These are phyloP conservation scores for Drosophila austrosaltans DNA, from an alignment of 2,888 invertebrate genomes.

Conservation along the genomic window DNA sequence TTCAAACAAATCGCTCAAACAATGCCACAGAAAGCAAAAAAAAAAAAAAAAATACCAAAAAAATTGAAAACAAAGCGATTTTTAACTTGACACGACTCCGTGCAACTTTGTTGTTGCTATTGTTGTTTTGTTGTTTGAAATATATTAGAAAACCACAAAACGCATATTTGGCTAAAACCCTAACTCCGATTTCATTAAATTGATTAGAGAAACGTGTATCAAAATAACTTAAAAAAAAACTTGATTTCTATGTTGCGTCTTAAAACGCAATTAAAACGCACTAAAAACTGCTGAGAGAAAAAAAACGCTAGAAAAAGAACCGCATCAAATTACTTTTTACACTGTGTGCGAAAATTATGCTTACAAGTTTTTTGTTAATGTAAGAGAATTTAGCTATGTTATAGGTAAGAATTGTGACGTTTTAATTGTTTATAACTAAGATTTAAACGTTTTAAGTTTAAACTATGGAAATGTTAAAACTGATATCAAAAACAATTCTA, in stretches of 20 bases:
- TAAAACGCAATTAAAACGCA: constrained; percentile 25
- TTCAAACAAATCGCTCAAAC: constrained; percentile 78
- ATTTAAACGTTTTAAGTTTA: background rate
- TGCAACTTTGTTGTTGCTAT: constrained; percentile 49
- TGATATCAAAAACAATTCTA: background rate
- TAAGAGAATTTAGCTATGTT: background rate
- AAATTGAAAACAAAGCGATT: constrained; percentile 46
- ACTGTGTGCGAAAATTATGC: constrained; percentile 19
- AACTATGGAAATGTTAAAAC: background rate
- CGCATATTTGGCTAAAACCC: constrained; percentile 34
- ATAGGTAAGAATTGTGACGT: background rate
- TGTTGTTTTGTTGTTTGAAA: constrained; percentile 12
- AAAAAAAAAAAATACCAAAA: constrained; percentile 30
- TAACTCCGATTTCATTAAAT: constrained; percentile 64
- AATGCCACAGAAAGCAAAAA: constrained; percentile 58
- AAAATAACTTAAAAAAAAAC: constrained; percentile 32
- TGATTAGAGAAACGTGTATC: constrained; percentile 67
- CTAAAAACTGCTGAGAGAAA: constrained; percentile 21
- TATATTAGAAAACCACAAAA: constrained; percentile 56
- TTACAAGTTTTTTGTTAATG: background rate
- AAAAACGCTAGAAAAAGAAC: constrained; percentile 27
- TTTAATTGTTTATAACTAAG: background rate
- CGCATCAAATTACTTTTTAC: constrained; percentile 32
- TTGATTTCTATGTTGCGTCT: constrained; percentile 27
- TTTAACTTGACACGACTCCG: constrained; percentile 69